A percentile compares a stretch with the other conserved stretches of the same genome.
Conservation (phyloP, 1,140 invertebrate species). For the Cotesia vestalis region DNA sequence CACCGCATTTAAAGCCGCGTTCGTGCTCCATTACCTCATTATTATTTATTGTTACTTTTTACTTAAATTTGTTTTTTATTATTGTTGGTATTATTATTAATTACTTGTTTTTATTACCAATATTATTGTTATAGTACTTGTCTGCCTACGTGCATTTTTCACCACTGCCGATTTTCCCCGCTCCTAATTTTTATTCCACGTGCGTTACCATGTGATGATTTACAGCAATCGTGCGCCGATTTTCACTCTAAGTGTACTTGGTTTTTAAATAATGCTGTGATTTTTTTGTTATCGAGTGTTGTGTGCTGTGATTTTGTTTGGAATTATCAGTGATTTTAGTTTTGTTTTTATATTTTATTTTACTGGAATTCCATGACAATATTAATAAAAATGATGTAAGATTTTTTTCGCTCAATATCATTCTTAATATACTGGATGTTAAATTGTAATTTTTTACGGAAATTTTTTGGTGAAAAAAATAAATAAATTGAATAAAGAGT, state of each 20-base stretch:
- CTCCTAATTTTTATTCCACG: not conserved
- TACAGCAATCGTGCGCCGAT: not conserved
- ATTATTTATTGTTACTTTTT: conserved; percentile 25
- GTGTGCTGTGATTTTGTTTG: not conserved
- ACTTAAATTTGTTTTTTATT: conserved; percentile 13
- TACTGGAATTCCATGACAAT: not conserved
- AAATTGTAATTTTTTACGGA: not conserved
- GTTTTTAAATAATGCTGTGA: not conserved
- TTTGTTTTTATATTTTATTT: not conserved
- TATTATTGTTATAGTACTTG: too few relatives aligned
- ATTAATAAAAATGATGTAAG: conserved; percentile 5
- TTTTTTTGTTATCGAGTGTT: not conserved
- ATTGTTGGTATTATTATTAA: conserved; percentile 28
- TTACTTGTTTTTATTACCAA: conserved; percentile 5
- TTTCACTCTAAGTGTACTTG: not conserved
- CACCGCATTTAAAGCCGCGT: conserved; percentile 46
- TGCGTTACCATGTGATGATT: conserved; percentile 1
- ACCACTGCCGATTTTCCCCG: not conserved
- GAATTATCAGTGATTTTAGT: not conserved
- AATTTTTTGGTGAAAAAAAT: not conserved
- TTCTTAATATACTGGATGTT: not conserved
- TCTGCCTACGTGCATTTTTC: too few relatives aligned
- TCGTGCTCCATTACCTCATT: conserved; percentile 22
- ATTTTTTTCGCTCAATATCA: not conserved
- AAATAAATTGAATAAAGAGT: not conserved